These are phyloP conservation scores for Sitta europaea DNA, from an alignment of 2,113 vertebrate species.

Conservation along the genomic window DNA sequence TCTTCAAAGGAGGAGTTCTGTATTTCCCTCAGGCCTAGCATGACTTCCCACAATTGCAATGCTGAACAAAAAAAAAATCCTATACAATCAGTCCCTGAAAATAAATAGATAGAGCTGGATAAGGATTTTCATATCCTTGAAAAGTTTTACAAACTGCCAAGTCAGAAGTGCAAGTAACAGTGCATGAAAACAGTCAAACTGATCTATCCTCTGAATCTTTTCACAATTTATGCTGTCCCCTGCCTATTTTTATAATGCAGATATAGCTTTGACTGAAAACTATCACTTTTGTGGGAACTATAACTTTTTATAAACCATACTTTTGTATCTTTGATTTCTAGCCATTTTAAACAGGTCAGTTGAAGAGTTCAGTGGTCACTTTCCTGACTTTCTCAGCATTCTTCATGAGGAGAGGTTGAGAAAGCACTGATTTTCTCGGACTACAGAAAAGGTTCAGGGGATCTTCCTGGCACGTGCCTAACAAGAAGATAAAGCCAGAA, in stretches of 20 bases:
- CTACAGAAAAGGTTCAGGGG: not conserved
- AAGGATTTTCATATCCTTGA: not conserved
- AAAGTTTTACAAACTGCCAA: not conserved
- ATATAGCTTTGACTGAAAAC: not conserved
- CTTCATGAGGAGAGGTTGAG: not conserved
- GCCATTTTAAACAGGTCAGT: not conserved
- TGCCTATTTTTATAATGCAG: not conserved
- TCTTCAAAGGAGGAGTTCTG: not conserved
- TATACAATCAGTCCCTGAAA: not conserved
- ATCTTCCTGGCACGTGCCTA: rapidly evolving
- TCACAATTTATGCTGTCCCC: not conserved
- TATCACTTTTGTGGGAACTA: not conserved
- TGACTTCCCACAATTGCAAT: not conserved
- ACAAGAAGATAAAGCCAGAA: not conserved
- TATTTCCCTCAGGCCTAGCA: not conserved
- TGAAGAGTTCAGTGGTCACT: not conserved
- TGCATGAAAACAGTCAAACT: not conserved
- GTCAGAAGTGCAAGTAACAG: not conserved
- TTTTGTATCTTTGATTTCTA: not conserved
- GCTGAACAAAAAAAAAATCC: not conserved
- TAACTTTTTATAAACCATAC: too few species aligned
- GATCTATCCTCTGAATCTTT: not conserved
- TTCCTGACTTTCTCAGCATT: not conserved
- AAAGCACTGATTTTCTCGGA: not conserved
- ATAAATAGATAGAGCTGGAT: not conserved